Percentiles rank a stretch among this genome's conserved stretches.
Conservation (phyloP, 1,140 invertebrate species). For the Drosophila subobscura region DNA sequence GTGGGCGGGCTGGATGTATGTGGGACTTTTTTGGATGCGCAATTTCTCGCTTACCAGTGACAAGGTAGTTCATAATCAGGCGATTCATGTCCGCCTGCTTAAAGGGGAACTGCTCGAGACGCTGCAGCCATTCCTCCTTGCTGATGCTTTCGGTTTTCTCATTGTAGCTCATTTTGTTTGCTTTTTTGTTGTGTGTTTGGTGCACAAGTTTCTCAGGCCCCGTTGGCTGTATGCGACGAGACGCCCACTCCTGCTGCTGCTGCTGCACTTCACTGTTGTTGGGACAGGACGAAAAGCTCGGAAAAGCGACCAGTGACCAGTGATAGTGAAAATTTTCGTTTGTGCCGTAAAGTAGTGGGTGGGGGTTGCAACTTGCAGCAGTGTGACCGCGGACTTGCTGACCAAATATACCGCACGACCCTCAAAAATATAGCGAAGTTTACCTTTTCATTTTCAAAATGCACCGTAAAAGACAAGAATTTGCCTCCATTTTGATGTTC, state of each 20-base stretch:
- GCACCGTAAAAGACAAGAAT: too few relatives aligned
- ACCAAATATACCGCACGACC: too few relatives aligned
- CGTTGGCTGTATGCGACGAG: slow-evolving; percentile 1
- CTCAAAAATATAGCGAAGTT: too few relatives aligned
- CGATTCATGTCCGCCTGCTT: slow-evolving; percentile 97
- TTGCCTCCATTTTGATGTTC: too few relatives aligned
- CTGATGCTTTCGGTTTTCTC: slow-evolving; percentile 75
- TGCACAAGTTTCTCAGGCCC: slow-evolving; percentile 86
- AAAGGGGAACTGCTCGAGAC: slow-evolving; percentile 91
- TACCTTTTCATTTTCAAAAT: too few relatives aligned
- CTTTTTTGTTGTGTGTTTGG: slow-evolving; percentile 87
- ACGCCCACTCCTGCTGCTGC: too few relatives aligned
- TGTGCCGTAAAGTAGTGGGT: too few relatives aligned
- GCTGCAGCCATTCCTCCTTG: slow-evolving; percentile 88
- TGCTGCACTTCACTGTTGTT: background rate
- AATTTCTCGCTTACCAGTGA: slow-evolving; percentile 86
- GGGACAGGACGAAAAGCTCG: background rate
- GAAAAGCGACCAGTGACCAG: slow-evolving; percentile 1
- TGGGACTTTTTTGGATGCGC: slow-evolving; percentile 9
- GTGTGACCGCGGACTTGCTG: background rate
- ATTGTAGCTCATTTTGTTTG: slow-evolving; percentile 84
- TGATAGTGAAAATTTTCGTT: slow-evolving; percentile 13
- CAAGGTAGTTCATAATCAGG: slow-evolving; percentile 99
- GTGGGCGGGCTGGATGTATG: too few relatives aligned
- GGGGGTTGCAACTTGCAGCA: slow-evolving; percentile 1